These are phyloP conservation scores for Lepas anatifera DNA, from an alignment of 2,888 invertebrate species.

Conservation along the genomic window DNA sequence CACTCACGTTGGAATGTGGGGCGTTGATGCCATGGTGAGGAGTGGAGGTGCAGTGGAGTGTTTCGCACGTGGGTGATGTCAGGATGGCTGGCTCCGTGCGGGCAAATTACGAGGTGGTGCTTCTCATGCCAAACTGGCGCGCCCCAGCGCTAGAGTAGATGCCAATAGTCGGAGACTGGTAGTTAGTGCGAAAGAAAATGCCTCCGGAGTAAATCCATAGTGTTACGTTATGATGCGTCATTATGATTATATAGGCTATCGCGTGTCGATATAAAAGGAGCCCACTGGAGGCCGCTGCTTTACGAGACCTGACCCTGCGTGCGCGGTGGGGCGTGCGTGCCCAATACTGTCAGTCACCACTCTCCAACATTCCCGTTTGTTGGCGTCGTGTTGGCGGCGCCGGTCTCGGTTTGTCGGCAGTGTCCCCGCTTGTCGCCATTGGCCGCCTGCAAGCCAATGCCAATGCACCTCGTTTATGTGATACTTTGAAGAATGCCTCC, in stretches of 20 bases:
- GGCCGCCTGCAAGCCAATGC: background rate
- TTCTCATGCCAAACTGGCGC: background rate
- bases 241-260: background rate
- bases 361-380: too few relatives aligned
- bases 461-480: background rate
- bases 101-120: background rate
- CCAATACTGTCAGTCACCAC: background rate
- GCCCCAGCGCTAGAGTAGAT: background rate
- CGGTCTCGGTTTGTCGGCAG: too few relatives aligned
- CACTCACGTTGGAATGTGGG: too few relatives aligned
- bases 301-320: background rate
- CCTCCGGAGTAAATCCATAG: background rate
- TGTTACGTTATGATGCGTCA: background rate
- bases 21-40: too few relatives aligned
- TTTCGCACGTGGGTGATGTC: background rate
- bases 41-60: too few relatives aligned
- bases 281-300: background rate
- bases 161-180: too few relatives aligned
- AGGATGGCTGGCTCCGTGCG: background rate
- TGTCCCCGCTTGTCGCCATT: background rate
- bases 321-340: background rate
- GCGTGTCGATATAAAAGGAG: background rate
- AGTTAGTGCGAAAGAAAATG: too few relatives aligned
- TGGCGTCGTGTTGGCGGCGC: too few relatives aligned
- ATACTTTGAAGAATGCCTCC: background rate